Evolutionary conservation across 2,888 invertebrate genomes (phyloP), one percentile per base, ranked within the genome.

Genomic region (Athripsodes cinereus): DNA sequence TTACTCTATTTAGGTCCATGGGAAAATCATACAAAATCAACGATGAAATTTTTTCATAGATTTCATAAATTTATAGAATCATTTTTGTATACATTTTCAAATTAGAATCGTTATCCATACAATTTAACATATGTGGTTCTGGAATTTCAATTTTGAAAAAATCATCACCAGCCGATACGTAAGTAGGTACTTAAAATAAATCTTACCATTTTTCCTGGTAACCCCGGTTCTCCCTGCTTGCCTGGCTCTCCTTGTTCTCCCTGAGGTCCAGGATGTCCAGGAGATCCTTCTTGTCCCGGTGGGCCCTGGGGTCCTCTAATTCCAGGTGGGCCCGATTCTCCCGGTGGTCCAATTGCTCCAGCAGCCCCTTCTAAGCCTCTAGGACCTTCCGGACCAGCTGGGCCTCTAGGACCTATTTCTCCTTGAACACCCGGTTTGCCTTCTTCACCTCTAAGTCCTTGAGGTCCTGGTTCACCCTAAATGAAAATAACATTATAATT

Each of bases 401-500:
- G 75, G 1, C 87, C 87, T 66, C 87, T 79, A 1, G 78, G 69
- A 16, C 89, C 89, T 0, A 82, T 79, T 59, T 84, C 77, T 18
- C 88, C 88, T 74, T 82, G 82, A 52, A 80, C 67, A 2, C 90
- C 89, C 31, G 79, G 69, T 69, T 84, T 83, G 1, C 87, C 92
- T 66, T 88, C 87, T 67, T 92, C 90, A 22, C 93, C 93, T 74
- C 91, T 92, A 0, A 83, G 82, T 0, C 93, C 93, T 1, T 79
- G 73, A 11, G 80, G 72, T 11, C 93, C 93, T 64, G 82, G 75
- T 62, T 87, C 86, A 21, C 90, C 89, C 86, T 88, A 64, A 54
- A 51, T n/a, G n/a, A n/a, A n/a, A 65, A 60, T 18, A 8, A 16
- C 2, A 40, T n/a, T 40, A 40, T 26, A 6, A 26, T 26, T 26